phyloP scores from a whole-genome alignment of 2,797 vertebrate genomes.

The Coluber constrictor region DNA sequence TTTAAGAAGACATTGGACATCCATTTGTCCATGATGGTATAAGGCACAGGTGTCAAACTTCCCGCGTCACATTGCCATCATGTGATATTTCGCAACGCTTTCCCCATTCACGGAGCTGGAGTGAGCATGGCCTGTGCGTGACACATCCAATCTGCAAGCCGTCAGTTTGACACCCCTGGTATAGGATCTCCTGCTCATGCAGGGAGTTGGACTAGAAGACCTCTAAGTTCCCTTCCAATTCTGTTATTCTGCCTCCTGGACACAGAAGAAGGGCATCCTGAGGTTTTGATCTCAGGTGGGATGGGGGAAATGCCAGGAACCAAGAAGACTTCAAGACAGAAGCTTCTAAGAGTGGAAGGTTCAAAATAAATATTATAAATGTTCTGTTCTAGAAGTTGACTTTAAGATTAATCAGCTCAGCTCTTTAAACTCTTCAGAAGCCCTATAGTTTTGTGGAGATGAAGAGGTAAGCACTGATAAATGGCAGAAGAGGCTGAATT shows the following conservation, averaged over 20 bases:
- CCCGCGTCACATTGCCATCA: too few species aligned
- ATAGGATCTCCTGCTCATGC: too few species aligned
- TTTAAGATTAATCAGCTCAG: neutral
- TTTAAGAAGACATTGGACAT: neutral
- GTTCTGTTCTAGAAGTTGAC: neutral
- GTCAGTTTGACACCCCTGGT: too few species aligned
- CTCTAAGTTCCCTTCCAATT: neutral
- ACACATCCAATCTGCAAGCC: too few species aligned
- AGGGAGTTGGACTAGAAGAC: neutral
- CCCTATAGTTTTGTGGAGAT: neutral
- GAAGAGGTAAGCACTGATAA: neutral
- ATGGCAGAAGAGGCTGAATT: neutral
- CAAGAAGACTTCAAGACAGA: neutral
- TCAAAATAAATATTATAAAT: neutral
- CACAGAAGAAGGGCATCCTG: neutral
- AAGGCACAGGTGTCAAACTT: too few species aligned
- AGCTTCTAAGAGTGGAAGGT: neutral
- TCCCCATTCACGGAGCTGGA: too few species aligned
- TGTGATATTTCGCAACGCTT: rapidly evolving
- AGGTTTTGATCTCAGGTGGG: neutral
- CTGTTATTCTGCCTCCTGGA: neutral
- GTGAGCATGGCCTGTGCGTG: too few species aligned
- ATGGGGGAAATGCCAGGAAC: neutral
- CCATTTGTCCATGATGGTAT: neutral
- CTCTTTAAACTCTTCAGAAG: neutral